Evolutionary conservation across 2,888 invertebrate genomes (phyloP), one percentile per base, ranked within the genome.

Genomic region (Xanthorhoe designata): DNA sequence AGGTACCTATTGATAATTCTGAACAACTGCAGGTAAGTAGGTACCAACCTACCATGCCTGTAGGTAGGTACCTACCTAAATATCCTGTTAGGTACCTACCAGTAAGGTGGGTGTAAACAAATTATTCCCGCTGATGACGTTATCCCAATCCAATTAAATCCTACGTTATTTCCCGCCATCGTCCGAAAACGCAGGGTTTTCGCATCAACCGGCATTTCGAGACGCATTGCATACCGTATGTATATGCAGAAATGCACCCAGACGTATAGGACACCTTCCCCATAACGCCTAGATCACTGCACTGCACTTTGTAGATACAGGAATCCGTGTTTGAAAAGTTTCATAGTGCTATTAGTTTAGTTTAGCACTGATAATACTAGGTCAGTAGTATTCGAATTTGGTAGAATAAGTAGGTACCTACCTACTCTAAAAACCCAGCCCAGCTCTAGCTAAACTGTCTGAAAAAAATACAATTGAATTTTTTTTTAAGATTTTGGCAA

Each of bases 201-300:
- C 84, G 78, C 80, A 84, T 84, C 85, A 84, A 74, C 76, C 82
- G 73, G 82, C 78, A 78, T 79, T 83, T 78, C 80, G 75, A 83
- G 83, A 83, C 84, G 75, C 74, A 70, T 76, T 81, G 78, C 78
- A 80, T 75, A 70, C 24, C 70, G 71, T 84, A 83, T 84, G 87
- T 42, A 42, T 54, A 81, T 82, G 85, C 81, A 78, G 78, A 85
- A 83, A 82, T 86, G 88, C 89, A 85, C 84, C 90, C 92, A 92
- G 92, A 91, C 91, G 83, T 83, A 91, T 89, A 91, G 87, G 69
- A 86, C 86, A 61, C 54, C 55, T 78, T 75, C 83, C 81, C 79
- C 83, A 75, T 80, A 81, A 77, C 78, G 78, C 73, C 63, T 67
- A 75, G 73, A 69, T 70, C n/a, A 45, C 42, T 72, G 15, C 6